Percentiles rank a stretch among this genome's conserved stretches.
phyloP scores from a whole-genome alignment of 2,888 invertebrate species.

The Ernsta delagoae region DNA sequence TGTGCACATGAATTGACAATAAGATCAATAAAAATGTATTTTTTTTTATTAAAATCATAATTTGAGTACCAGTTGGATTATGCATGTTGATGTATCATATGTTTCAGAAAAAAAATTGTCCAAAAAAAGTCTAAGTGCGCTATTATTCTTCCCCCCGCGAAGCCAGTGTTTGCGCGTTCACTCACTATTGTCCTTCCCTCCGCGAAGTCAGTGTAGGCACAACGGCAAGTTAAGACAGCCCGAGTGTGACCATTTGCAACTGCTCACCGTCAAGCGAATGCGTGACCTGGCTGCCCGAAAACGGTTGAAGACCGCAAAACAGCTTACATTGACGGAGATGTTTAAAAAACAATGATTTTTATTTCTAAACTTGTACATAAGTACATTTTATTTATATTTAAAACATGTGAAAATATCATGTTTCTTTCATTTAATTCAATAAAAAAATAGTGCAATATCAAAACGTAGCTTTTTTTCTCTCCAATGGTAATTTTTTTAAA shows the following conservation, averaged over 20 bases:
- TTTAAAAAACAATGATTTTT: slow-evolving; percentile 42
- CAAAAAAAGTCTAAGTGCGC: too few species aligned
- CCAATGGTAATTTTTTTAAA: too few species aligned
- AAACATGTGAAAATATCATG: slow-evolving; percentile 41
- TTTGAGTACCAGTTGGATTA: too few species aligned
- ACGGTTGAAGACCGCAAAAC: slow-evolving; percentile 41
- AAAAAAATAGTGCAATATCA: slow-evolving; percentile 3
- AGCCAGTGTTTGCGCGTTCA: too few species aligned
- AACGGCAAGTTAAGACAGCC: neutral
- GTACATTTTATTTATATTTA: slow-evolving; percentile 43
- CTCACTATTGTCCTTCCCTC: too few species aligned
- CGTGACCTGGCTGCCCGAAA: slow-evolving; percentile 43
- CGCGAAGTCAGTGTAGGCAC: too few species aligned
- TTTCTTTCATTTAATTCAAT: slow-evolving; percentile 21
- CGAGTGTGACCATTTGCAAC: slow-evolving; percentile 43
- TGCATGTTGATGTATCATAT: too few species aligned
- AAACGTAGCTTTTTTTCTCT: neutral
- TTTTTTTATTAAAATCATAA: too few species aligned
- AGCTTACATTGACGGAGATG: slow-evolving; percentile 44
- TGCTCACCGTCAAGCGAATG: slow-evolving; percentile 43
- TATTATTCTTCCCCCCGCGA: too few species aligned
- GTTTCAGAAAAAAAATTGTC: too few species aligned
- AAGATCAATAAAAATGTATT: too few species aligned
- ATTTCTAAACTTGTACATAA: slow-evolving; percentile 40
- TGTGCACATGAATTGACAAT: too few species aligned